Evolutionary conservation across 2,797 vertebrate species (phyloP).

Genomic region (Acipenser ruthenus): DNA sequence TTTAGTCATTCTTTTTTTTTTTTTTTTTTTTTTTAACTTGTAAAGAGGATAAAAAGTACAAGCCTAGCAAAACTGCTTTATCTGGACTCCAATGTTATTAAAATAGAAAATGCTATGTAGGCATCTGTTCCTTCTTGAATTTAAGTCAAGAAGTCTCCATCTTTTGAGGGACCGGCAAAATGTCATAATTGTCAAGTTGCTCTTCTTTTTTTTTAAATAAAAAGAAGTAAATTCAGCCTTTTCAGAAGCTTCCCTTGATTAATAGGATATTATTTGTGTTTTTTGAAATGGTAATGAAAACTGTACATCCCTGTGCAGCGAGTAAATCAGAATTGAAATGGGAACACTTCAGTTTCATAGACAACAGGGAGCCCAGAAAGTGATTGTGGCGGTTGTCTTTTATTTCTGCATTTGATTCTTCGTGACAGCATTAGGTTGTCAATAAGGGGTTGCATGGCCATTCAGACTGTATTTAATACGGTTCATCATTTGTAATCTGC

Average conservation of each 20-base stretch:
- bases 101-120: constrained; percentile 17
- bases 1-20: too few species aligned
- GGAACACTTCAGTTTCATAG: neutral
- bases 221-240: neutral
- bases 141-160: neutral
- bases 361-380: neutral
- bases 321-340: neutral
- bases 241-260: neutral
- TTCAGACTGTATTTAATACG: too few species aligned
- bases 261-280: neutral
- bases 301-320: neutral
- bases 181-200: neutral
- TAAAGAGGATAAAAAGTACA: constrained; percentile 24
- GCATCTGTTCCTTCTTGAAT: neutral
- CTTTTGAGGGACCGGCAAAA: neutral
- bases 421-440: too few species aligned
- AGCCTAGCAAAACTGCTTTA: constrained; percentile 13
- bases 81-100: constrained; percentile 19
- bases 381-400: neutral
- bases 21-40: constrained; percentile 17
- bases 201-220: neutral
- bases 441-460: neutral
- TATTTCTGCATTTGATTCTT: neutral
- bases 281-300: neutral
- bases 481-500: too few species aligned